Percentiles rank a stretch among this genome's conserved stretches.
Evolutionary conservation across 2,888 invertebrate genomes (phyloP).

Genomic region (Agrochola macilenta): DNA sequence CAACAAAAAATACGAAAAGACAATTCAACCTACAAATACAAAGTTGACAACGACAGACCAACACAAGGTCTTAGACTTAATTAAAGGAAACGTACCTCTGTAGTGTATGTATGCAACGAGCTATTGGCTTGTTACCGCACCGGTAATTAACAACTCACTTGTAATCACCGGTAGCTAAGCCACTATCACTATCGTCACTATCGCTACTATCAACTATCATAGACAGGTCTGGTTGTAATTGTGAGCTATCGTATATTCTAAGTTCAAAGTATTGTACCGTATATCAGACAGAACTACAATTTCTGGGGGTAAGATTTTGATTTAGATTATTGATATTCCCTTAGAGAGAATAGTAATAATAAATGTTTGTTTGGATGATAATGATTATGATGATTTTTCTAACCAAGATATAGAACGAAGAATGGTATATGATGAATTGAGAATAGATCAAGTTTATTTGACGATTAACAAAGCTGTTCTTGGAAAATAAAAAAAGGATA

Average conservation of each 20-base stretch:
- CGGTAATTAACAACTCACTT: conserved; percentile 44
- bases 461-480: neutral
- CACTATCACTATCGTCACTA: conserved; percentile 17
- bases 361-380: neutral
- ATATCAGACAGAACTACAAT: neutral
- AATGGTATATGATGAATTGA: too few species aligned
- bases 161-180: conserved; percentile 36
- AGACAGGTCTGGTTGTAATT: conserved; percentile 25
- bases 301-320: neutral
- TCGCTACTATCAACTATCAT: conserved; percentile 23
- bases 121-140: conserved; percentile 40
- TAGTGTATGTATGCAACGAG: conserved; percentile 29
- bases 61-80: conserved; percentile 21
- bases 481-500: neutral
- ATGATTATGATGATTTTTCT: neutral
- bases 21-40: neutral
- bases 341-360: neutral
- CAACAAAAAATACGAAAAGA: too few species aligned
- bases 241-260: neutral
- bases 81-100: conserved; percentile 33
- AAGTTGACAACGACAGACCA: conserved; percentile 8
- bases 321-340: neutral
- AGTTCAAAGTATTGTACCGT: neutral
- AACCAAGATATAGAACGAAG: neutral
- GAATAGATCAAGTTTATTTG: neutral